phyloP scores from a whole-genome alignment of 1,140 invertebrate species.

The Chironomus striatipennis region DNA sequence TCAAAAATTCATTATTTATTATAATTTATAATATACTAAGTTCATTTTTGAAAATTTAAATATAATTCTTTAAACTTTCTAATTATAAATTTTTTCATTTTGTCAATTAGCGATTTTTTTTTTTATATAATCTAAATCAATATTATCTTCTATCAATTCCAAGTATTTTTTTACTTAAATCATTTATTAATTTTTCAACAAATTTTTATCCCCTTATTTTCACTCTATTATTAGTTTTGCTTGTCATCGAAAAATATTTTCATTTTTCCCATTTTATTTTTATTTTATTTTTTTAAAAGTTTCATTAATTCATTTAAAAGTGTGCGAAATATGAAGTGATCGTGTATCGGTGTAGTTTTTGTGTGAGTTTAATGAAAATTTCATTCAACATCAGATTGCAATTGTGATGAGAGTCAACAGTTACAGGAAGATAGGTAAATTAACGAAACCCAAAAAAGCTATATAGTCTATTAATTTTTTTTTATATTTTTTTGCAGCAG shows the following conservation, averaged over 20 bases:
- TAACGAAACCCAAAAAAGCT: too few species aligned
- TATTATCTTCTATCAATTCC: conserved; percentile 20
- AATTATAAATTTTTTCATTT: conserved; percentile 9
- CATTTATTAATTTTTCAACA: background rate
- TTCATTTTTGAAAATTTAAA: background rate
- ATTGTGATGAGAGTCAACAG: too few species aligned
- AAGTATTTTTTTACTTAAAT: conserved; percentile 20
- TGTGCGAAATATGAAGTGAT: too few species aligned
- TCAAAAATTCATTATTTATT: background rate
- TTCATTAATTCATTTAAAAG: too few species aligned
- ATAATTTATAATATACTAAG: background rate
- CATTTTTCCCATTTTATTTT: background rate
- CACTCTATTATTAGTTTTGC: background rate
- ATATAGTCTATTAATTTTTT: too few species aligned
- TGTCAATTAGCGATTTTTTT: background rate
- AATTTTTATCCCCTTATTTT: background rate
- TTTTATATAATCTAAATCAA: conserved; percentile 22
- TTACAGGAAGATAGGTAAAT: too few species aligned
- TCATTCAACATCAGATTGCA: too few species aligned
- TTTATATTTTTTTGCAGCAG: too few species aligned
- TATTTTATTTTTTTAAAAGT: background rate
- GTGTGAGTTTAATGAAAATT: too few species aligned
- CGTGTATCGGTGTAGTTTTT: too few species aligned
- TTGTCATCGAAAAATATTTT: conserved; percentile 9
- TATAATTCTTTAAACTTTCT: background rate